Conservation (phyloP, 2,888 invertebrate genomes). For the Troglohyphantes excavatus region DNA sequence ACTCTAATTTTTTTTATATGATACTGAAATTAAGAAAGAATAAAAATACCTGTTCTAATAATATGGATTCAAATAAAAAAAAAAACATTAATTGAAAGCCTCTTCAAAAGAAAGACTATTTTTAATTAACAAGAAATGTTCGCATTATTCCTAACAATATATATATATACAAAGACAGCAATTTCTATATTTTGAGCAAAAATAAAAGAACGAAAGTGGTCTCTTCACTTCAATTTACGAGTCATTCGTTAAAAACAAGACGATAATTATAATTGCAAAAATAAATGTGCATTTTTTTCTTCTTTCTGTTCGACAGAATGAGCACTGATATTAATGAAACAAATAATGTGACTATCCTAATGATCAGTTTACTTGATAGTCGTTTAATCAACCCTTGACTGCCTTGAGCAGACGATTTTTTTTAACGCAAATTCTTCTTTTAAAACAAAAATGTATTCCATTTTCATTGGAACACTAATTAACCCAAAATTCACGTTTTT, state of each 20-base stretch:
- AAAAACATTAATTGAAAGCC: background rate
- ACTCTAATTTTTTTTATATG: no score
- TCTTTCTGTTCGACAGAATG: slow-evolving; percentile 36
- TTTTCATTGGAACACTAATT: slow-evolving; percentile 72
- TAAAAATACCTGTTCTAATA: no score
- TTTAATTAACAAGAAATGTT: background rate
- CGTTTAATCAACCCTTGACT: slow-evolving; percentile 74
- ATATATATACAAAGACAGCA: slow-evolving; percentile 40
- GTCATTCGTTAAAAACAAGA: slow-evolving; percentile 69
- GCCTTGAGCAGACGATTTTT: slow-evolving; percentile 58
- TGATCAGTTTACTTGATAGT: slow-evolving; percentile 74
- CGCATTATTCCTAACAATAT: background rate
- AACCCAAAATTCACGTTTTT: slow-evolving; percentile 76
- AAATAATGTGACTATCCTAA: slow-evolving; percentile 55
- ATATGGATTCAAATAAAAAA: no score
- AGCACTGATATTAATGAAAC: slow-evolving; percentile 69
- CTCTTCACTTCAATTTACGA: slow-evolving; percentile 70
- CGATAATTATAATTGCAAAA: slow-evolving; percentile 72
- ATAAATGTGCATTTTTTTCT: slow-evolving; percentile 44
- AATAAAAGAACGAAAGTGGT: slow-evolving; percentile 45
- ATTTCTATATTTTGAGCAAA: slow-evolving; percentile 11
- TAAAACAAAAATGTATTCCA: slow-evolving; percentile 57
- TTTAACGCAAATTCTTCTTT: slow-evolving; percentile 11
- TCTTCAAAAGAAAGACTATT: background rate
- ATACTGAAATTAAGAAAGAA: no score